Percentiles rank a stretch among this genome's conserved stretches.
phyloP scores from a whole-genome alignment of 2,888 invertebrate species.

The Tipula vernalis region DNA sequence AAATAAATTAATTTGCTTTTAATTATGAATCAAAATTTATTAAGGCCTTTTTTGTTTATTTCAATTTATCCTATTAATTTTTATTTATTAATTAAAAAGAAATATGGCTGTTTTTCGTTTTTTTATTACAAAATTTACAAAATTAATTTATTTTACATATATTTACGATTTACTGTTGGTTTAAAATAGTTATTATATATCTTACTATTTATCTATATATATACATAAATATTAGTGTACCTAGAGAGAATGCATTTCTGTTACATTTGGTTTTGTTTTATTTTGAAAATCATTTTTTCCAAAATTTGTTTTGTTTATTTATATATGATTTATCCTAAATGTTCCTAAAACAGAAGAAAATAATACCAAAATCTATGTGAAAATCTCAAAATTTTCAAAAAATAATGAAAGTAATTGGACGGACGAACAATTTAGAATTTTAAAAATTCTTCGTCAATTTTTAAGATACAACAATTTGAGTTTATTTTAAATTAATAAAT shows the following conservation, averaged over 20 bases:
- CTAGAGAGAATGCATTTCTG: not conserved
- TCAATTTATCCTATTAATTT: not conserved
- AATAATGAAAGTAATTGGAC: not conserved
- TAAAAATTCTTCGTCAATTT: no score
- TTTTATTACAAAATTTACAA: not conserved
- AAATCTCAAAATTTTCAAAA: not conserved
- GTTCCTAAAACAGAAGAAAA: not conserved
- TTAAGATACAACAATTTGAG: not conserved
- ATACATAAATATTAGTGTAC: not conserved
- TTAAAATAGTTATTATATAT: not conserved
- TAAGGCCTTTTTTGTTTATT: not conserved
- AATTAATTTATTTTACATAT: not conserved
- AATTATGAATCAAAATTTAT: not conserved
- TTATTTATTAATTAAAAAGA: not conserved
- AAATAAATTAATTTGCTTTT: conserved; percentile 4
- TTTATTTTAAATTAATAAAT: not conserved
- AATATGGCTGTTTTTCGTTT: not conserved
- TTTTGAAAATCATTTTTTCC: not conserved
- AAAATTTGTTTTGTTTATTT: not conserved
- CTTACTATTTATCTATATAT: not conserved
- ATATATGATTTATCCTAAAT: not conserved
- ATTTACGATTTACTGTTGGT: not conserved
- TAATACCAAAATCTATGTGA: not conserved
- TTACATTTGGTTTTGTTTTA: not conserved
- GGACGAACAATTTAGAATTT: not conserved